Percentiles rank a stretch among this genome's conserved stretches.
Evolutionary conservation across 2,113 vertebrate genomes (phyloP).

Genomic region (Scolopax mira): DNA sequence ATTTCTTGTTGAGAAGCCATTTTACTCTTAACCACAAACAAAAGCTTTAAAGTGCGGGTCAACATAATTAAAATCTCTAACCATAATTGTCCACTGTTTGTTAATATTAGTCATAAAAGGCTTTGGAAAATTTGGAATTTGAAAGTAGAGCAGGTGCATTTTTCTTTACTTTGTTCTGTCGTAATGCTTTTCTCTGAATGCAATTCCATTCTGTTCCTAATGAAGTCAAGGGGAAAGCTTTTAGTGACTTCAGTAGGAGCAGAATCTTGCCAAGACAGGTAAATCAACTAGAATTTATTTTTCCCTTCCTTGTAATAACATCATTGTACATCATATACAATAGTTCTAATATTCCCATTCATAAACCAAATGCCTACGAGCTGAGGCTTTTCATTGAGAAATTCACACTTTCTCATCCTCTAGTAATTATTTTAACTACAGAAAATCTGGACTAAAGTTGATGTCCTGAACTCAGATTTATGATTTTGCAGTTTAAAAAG

Average conservation of each 20-base stretch:
- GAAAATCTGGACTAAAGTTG: not conserved
- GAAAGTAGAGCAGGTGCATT: slow-evolving; percentile 55
- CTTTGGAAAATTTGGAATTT: slow-evolving; percentile 34
- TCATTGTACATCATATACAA: slow-evolving; percentile 18
- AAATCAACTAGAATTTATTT: not conserved
- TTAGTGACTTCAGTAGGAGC: not conserved
- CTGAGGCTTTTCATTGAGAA: slow-evolving; percentile 17
- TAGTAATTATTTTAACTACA: not conserved
- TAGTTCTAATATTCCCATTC: not conserved
- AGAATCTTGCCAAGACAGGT: slow-evolving; percentile 4
- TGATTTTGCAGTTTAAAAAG: not conserved
- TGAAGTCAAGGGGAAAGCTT: not conserved
- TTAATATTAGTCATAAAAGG: slow-evolving; percentile 63
- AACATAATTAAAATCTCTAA: slow-evolving; percentile 81
- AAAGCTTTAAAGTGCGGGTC: slow-evolving; percentile 91
- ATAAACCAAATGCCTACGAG: not conserved
- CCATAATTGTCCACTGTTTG: slow-evolving; percentile 59
- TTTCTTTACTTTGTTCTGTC: not conserved
- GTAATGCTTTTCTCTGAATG: not conserved
- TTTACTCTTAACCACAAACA: slow-evolving; percentile 77
- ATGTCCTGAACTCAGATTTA: not conserved
- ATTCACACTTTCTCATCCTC: not conserved
- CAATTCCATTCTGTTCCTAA: not conserved
- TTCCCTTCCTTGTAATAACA: slow-evolving; percentile 4
- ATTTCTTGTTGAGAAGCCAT: slow-evolving; percentile 95